Conservation (phyloP, 2,888 invertebrate genomes). For the Lysandra coridon region DNA sequence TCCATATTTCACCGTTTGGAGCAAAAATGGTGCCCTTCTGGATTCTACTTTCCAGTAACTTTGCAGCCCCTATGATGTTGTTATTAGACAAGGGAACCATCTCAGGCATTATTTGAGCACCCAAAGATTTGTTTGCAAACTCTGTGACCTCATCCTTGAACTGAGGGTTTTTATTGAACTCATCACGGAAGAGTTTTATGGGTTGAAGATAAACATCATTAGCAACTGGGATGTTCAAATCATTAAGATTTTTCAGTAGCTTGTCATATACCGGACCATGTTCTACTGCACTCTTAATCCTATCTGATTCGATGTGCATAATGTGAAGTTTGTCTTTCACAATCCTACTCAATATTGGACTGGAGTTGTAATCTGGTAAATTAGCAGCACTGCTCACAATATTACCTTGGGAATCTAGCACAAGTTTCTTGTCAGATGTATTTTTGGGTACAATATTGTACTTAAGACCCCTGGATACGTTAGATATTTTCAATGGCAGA, state of each 20-base stretch:
- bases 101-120: conserved; percentile 70
- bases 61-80: conserved; percentile 66
- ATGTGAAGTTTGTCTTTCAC: conserved; percentile 76
- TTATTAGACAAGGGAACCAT: conserved; percentile 67
- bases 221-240: conserved; percentile 73
- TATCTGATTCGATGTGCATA: conserved; percentile 77
- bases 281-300: conserved; percentile 81
- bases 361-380: conserved; percentile 71
- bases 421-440: conserved; percentile 74
- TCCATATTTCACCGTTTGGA: conserved; percentile 77
- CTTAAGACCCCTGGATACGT: conserved; percentile 70
- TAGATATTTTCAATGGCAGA: conserved; percentile 73
- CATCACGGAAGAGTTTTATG: conserved; percentile 77
- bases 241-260: conserved; percentile 75
- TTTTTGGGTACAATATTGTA: conserved; percentile 76
- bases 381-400: conserved; percentile 75
- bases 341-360: conserved; percentile 69
- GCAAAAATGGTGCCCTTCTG: conserved; percentile 77
- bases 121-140: conserved; percentile 71
- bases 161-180: conserved; percentile 76
- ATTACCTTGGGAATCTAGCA: conserved; percentile 72
- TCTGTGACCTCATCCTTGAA: conserved; percentile 79
- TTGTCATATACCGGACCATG: conserved; percentile 82
- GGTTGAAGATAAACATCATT: conserved; percentile 79
- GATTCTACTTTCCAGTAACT: conserved; percentile 65